Conservation (phyloP, 2,888 invertebrate species). For the Taphrorychus bicolor region DNA sequence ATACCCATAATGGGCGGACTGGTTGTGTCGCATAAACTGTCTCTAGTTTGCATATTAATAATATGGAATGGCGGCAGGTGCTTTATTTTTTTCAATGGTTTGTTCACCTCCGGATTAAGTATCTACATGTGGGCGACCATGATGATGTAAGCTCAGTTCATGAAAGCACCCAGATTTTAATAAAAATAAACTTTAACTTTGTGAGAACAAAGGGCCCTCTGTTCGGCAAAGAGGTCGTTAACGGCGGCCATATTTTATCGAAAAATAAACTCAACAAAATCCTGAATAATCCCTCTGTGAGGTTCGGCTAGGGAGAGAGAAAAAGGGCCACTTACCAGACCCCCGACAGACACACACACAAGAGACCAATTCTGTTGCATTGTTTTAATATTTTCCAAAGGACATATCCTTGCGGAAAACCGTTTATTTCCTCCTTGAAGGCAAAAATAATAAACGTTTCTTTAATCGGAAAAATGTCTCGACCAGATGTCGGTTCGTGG, state of each 20-base stretch:
- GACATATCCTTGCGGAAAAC: neutral
- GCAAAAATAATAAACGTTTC: constrained; percentile 15
- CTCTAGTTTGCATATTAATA: constrained; percentile 17
- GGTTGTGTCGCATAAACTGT: constrained; percentile 13
- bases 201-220: neutral
- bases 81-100: neutral
- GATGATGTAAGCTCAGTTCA: too few relatives aligned
- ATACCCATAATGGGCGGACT: constrained; percentile 22
- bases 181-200: too few relatives aligned
- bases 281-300: constrained; percentile 2
- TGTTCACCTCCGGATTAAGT: too few relatives aligned
- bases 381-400: neutral
- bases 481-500: constrained; percentile 9
- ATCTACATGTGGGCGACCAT: too few relatives aligned
- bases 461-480: constrained; percentile 28
- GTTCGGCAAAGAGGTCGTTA: neutral
- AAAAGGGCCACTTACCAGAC: too few relatives aligned
- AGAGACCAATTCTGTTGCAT: neutral
- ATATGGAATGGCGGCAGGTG: neutral
- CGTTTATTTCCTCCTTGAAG: constrained; percentile 10
- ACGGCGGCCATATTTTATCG: neutral
- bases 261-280: neutral
- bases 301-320: neutral
- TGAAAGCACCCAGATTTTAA: too few relatives aligned
- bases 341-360: too few relatives aligned